Evolutionary conservation across 2,113 vertebrate genomes (phyloP).

Genomic region (Elachura formosa): DNA sequence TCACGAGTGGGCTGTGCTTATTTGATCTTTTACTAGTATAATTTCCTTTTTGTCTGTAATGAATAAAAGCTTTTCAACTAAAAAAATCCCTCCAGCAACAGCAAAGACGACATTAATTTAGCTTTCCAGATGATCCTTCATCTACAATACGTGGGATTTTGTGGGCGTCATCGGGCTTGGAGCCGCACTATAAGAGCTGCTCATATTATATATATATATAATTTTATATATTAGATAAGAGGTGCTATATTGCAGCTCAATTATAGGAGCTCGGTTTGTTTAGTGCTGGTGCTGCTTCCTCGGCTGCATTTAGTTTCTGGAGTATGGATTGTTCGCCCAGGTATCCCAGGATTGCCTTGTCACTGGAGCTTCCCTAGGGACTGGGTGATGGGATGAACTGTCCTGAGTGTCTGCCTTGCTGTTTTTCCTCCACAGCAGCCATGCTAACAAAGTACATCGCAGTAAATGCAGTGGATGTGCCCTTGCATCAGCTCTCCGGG

Average conservation of each 20-base stretch:
- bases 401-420: not conserved
- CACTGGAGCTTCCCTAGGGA: not conserved
- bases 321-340: not conserved
- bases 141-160: not conserved
- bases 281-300: not conserved
- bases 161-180: rapidly evolving
- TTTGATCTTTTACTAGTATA: not conserved
- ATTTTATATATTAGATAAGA: no score
- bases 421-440: not conserved
- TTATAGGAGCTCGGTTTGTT: no score
- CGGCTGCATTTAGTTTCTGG: not conserved
- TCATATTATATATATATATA: no score
- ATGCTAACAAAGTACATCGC: rapidly evolving
- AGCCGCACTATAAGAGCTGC: not conserved
- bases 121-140: rapidly evolving
- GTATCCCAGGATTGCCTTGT: not conserved
- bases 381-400: not conserved
- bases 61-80: not conserved
- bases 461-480: not conserved
- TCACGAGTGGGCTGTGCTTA: not conserved
- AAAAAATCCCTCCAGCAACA: not conserved
- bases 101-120: not conserved
- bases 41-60: not conserved
- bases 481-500: not conserved
- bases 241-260: no score